Evolutionary conservation across 2,888 invertebrate genomes (phyloP), one percentile per base, ranked within the genome.

Genomic region (Agrypnus murinus): DNA sequence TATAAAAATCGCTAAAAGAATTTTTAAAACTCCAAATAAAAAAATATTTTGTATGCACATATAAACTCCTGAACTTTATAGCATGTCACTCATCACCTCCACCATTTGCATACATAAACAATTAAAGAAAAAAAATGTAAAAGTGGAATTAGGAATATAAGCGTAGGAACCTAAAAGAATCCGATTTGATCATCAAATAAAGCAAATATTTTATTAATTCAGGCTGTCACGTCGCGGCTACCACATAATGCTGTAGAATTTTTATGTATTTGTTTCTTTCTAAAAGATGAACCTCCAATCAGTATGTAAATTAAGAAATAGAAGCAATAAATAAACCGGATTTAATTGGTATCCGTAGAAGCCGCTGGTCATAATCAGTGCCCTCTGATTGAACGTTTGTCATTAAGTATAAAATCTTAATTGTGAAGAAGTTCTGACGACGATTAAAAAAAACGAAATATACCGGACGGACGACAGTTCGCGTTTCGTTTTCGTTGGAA

Each of bases 251-350:
- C 48, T 38, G 45, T 64, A 63, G 62, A 63, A 57, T 63, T 69
- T 70, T 59, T 66, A 62, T 65, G 57, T 69, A 57, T 50, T 69
- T 58, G 48, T 57, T 12, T 40, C 57, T 34, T n/a, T n/a, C n/a
- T n/a, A n/a, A n/a, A 34, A 40, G 46, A 64, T 34, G 57, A 67
- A 62, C 46, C 62, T 58, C 57, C 57, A 63, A 63, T 69, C 69
- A 57, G 55, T 64, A 69, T 69, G 69, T 62, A 70, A 65, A 70
- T 66, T 60, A 70, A 65, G 50, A 53, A 62, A 57, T 60, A 65
- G 50, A 31, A 48, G 46, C 62, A 55, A 62, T 70, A 65, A 66
- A 70, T 65, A 65, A 69, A 66, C 57, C 65, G 38, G 55, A 70
- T 70, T 70, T 70, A 70, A 70, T 70, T 70, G 69, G 64, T 58